phyloP scores from a whole-genome alignment of 2,888 invertebrate species.

The Tenthredo livida region DNA sequence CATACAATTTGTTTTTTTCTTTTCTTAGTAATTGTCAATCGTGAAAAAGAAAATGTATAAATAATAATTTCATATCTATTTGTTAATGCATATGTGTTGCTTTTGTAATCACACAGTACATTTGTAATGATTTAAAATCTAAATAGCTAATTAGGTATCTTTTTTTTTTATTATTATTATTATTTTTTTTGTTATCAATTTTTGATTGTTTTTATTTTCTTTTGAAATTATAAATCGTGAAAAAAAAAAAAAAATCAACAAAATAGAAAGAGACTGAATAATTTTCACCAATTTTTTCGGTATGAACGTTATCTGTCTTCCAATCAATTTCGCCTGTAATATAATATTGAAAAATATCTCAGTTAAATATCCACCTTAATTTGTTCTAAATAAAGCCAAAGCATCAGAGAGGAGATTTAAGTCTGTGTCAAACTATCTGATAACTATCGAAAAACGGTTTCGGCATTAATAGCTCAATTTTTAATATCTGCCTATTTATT shows the following conservation, averaged over 20 bases:
- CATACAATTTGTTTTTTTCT: not conserved
- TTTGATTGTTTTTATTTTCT: not conserved
- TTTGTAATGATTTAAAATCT: slow-evolving; percentile 1
- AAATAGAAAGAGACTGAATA: slow-evolving; percentile 36
- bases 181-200: not conserved
- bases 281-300: slow-evolving; percentile 28
- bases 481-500: slow-evolving; percentile 18
- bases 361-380: slow-evolving; percentile 2
- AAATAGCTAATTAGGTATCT: not conserved
- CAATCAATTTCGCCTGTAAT: not conserved
- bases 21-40: not conserved
- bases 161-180: not conserved
- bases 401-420: slow-evolving; percentile 48
- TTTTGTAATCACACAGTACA: not conserved
- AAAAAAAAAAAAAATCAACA: not conserved
- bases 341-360: slow-evolving; percentile 10
- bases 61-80: slow-evolving; percentile 31
- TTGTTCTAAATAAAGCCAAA: slow-evolving; percentile 32
- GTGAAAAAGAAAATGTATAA: slow-evolving; percentile 22
- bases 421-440: slow-evolving; percentile 34
- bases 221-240: not conserved
- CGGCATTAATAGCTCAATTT: slow-evolving; percentile 32
- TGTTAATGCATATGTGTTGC: slow-evolving; percentile 4
- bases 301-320: slow-evolving; percentile 43
- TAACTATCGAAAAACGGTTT: slow-evolving; percentile 15